These are phyloP conservation scores for Dendrolimus houi DNA, from an alignment of 2,888 invertebrate genomes.

Conservation along the genomic window DNA sequence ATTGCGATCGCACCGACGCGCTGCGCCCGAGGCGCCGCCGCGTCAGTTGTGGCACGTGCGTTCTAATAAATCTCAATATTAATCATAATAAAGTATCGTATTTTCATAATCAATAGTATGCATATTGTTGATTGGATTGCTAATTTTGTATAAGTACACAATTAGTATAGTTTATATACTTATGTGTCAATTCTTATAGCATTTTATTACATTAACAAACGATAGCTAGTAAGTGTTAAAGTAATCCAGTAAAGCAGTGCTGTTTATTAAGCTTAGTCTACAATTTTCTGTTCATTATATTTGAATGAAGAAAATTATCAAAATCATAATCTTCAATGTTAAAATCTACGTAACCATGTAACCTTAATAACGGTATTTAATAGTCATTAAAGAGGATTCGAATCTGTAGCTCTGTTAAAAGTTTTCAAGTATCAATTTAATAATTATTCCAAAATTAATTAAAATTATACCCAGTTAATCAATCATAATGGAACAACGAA, in stretches of 20 bases:
- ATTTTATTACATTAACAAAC: constrained; percentile 74
- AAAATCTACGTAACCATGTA: constrained; percentile 15
- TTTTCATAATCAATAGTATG: constrained; percentile 71
- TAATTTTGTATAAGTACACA: constrained; percentile 74
- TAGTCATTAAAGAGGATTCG: constrained; percentile 6
- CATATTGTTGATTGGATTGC: constrained; percentile 72
- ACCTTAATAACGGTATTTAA: constrained; percentile 13
- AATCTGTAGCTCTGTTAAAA: background rate
- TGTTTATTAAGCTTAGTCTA: constrained; percentile 53
- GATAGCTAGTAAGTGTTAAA: constrained; percentile 74
- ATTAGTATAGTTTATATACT: constrained; percentile 78
- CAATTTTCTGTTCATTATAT: constrained; percentile 25
- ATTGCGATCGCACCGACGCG: constrained; percentile 21
- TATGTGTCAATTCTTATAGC: constrained; percentile 78
- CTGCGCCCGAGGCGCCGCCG: constrained; percentile 13
- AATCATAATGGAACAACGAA: constrained; percentile 53
- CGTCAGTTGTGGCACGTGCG: constrained; percentile 18
- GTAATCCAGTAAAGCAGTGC: constrained; percentile 57
- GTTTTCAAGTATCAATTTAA: background rate
- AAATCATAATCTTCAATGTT: constrained; percentile 18
- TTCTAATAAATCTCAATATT: constrained; percentile 48
- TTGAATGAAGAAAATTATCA: background rate
- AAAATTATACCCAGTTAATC: constrained; percentile 32
- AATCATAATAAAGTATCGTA: constrained; percentile 53
- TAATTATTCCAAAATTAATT: background rate